Base-by-base conservation (phyloP, 2,888 invertebrate species). In the Abscondita cerata region DNA sequence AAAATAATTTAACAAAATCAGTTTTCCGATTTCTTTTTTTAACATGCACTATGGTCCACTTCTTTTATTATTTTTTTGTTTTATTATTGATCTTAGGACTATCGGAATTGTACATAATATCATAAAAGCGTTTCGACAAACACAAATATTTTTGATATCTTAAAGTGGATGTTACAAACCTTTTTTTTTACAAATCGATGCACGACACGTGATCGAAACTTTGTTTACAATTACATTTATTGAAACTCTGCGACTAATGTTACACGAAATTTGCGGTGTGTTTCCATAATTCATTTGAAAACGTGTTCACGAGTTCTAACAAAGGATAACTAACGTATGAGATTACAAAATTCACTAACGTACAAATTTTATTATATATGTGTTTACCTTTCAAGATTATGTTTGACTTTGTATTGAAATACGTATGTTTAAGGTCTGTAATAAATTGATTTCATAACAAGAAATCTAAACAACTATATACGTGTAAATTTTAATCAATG, bases 271-370 rank as follows among this genome's bases (percentile, higher is more conserved):
- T 51, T 12, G 31, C 5, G 15, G 31, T 51, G 51, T 11, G 13
- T 33, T 15, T 5, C 16, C 16, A 44, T 9, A 34, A 19, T 52
- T 52, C 33, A 2, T 52, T 40, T 19, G 20, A 52, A 44, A 52
- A 20, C 52, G 52, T 52, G 40, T 41, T 11, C 52, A 13, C 3
- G 13, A 25, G 15, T 20, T 40, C 13, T 12, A 41, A 16, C 52
- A 31, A 52, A 41, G 52, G 40, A 52, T 52, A 52, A 52, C 20
- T 52, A 52, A 52, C 20, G 15, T 19, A 52, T 19, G 52, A 40
- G 52, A 52, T 52, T 52, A 36, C 20, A 38, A n/a, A 34, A 12
- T 40, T 6, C 38, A 40, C 41, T 12, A 41, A 34, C 36, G 13
- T 15, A 41, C 16, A 56, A 18, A 56, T 48, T 36, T 48, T 56